Evolutionary conservation across 2,113 vertebrate species (phyloP).

Genomic region (Hemibates koningsi): DNA sequence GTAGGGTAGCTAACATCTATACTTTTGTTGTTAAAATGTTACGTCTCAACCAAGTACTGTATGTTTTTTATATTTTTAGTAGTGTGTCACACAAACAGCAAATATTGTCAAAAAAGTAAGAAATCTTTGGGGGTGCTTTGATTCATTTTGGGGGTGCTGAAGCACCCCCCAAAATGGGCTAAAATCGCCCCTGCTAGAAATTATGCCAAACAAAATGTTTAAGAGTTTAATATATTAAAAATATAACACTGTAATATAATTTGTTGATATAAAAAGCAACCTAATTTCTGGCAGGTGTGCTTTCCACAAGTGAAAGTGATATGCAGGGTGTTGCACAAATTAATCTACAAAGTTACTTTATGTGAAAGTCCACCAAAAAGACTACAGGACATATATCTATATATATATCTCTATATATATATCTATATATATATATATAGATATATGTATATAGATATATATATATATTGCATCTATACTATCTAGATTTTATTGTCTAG

Average conservation of each 20-base stretch:
- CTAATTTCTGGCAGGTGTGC: not conserved
- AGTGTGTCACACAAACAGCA: too few species aligned
- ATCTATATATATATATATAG: accelerated
- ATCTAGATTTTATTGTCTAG: not conserved
- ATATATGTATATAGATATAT: too few species aligned
- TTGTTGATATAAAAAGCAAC: not conserved
- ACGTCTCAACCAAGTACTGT: too few species aligned
- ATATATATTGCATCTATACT: not conserved
- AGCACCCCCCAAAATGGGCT: too few species aligned
- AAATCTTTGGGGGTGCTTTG: too few species aligned
- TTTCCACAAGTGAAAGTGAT: not conserved
- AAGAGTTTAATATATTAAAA: not conserved
- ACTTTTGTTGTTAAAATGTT: too few species aligned
- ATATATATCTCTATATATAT: too few species aligned
- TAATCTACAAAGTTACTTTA: not conserved
- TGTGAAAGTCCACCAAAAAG: not conserved
- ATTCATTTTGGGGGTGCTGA: too few species aligned
- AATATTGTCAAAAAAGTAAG: too few species aligned
- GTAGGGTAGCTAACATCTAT: too few species aligned
- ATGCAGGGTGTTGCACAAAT: not conserved
- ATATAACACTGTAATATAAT: not conserved
- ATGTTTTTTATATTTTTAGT: too few species aligned
- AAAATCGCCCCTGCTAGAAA: too few species aligned
- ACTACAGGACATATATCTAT: not conserved
- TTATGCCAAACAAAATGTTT: not conserved